Evolutionary conservation across 92 coral and sea anemone species (phyloP), one percentile per base, ranked within the genome.

Genomic region (Palythoa grandiflora): DNA sequence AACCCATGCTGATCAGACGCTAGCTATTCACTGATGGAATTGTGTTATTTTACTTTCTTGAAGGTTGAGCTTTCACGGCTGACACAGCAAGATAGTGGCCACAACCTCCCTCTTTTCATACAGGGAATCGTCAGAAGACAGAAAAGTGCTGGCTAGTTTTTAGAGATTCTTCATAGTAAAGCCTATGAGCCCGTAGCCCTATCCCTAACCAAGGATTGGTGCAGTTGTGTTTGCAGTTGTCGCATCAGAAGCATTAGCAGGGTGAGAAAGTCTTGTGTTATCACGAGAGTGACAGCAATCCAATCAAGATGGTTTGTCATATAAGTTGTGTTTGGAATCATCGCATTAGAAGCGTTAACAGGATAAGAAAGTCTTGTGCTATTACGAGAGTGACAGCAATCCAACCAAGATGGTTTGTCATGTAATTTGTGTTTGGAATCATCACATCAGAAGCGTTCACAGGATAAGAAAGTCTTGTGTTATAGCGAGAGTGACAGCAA

Each of bases 1-100:
- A 15, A 59, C 28, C 28, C 28, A 28, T 28, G 28, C 28, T 28
- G 28, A 28, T 28, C 28, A 28, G 28, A 28, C 28, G 28, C 28
- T 4, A 5, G 50, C 50, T 44, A 44, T 44, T 8, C 70, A 19
- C n/a, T 17, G 9, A 21, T 63, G 35, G 35, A 63, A 63, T 9
- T 35, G 4, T 63, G 70, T 19, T 63, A n/a, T 63, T 63, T 35
- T 63, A 63, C 50, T 47, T 65, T 6, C 16, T 44, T 48, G 63
- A 44, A 81, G 86, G 75, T 81, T 71, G 75, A 81, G 37, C 35
- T 81, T 47, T 81, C 86, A 28, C 86, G 86, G 61, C 75, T 81
- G 11, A 65, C 17, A 53, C 44, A 4, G 48, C 75, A 81, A 50
- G 47, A 35, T 12, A 68, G 50, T 19, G 76, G 75, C 14, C 66